Evolutionary conservation across 92 coral and sea anemone species (phyloP).

Genomic region (Chrysogorgia sp.): DNA sequence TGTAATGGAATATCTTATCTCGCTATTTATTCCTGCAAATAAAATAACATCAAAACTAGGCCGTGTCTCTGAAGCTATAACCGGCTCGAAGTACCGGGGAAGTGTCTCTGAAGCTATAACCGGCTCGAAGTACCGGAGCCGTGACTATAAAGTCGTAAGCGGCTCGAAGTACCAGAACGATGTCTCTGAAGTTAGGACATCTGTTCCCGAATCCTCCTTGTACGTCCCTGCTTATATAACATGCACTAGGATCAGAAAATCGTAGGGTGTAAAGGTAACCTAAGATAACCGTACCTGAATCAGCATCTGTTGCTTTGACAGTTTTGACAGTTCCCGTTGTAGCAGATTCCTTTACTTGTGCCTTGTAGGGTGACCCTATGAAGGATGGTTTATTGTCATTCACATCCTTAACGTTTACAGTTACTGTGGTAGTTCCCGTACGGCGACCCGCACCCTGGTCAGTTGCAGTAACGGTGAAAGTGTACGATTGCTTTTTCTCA

Average conservation of each 20-base stretch:
- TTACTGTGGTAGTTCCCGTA: slow-evolving; percentile 60
- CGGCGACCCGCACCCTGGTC: slow-evolving; percentile 74
- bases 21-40: slow-evolving; percentile 46
- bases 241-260: too few species aligned
- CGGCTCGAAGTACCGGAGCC: too few species aligned
- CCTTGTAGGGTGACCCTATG: slow-evolving; percentile 68
- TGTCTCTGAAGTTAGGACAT: too few species aligned
- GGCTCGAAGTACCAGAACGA: too few species aligned
- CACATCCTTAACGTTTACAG: slow-evolving; percentile 64
- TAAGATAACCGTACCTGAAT: slow-evolving; percentile 55
- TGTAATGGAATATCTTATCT: slow-evolving; percentile 68
- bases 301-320: slow-evolving; percentile 71
- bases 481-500: slow-evolving; percentile 66
- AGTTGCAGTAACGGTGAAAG: slow-evolving; percentile 66
- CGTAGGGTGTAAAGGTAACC: too few species aligned
- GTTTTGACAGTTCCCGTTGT: slow-evolving; percentile 62
- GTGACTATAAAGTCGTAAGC: too few species aligned
- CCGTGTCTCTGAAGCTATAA: too few species aligned
- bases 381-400: slow-evolving; percentile 76
- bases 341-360: slow-evolving; percentile 59
- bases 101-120: too few species aligned
- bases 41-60: not conserved
- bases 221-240: too few species aligned
- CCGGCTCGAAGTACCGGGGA: too few species aligned
- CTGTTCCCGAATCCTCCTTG: too few species aligned